A percentile compares a stretch with the other conserved stretches of the same genome.
phyloP scores from a whole-genome alignment of 2,888 invertebrate genomes.

The Creontiades dilutus region DNA sequence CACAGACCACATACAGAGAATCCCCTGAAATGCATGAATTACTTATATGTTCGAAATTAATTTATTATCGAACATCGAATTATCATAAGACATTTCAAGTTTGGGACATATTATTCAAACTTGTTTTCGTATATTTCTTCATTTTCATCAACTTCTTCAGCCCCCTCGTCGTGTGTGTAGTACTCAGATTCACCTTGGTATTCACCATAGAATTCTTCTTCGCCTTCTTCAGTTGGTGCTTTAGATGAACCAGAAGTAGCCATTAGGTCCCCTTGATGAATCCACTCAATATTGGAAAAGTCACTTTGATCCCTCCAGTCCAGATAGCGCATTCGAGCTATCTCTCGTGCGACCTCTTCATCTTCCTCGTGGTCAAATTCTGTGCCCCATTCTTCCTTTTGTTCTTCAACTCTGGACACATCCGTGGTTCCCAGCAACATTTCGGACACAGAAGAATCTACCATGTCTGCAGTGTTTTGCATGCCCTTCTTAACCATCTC shows the following conservation, averaged over 20 bases:
- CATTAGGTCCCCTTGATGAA: constrained; percentile 15
- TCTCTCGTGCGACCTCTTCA: neutral
- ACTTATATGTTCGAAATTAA: too few relatives aligned
- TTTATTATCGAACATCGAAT: too few relatives aligned
- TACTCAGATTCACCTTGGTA: neutral
- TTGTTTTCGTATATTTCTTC: neutral
- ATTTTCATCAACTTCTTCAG: neutral
- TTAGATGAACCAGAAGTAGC: neutral
- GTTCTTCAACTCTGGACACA: neutral
- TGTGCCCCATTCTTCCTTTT: neutral
- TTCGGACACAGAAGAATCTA: neutral
- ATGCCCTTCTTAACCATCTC: neutral
- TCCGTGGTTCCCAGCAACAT: neutral
- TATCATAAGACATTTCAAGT: neutral
- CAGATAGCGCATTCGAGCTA: neutral
- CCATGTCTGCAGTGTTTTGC: neutral
- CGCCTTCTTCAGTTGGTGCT: neutral
- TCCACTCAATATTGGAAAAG: constrained; percentile 29
- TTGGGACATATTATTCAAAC: neutral
- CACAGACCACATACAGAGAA: too few relatives aligned
- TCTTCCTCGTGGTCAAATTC: constrained; percentile 11
- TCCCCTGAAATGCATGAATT: too few relatives aligned
- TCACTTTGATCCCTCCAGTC: constrained; percentile 48
- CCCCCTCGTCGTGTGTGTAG: neutral
- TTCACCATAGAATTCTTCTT: neutral